Evolutionary conservation across 2,888 invertebrate genomes (phyloP).

Genomic region (Lepetodrilus schrolli): DNA sequence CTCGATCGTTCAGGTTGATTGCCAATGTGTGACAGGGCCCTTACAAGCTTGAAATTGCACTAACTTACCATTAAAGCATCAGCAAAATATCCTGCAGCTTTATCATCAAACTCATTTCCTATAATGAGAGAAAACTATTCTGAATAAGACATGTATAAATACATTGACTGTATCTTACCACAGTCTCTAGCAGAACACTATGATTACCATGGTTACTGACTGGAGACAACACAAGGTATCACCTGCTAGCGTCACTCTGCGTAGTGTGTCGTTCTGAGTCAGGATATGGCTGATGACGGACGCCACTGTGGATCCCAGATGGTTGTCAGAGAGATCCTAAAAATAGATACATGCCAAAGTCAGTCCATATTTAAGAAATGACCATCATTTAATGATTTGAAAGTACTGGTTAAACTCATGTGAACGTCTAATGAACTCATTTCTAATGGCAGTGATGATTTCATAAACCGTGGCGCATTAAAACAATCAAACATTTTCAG

Average conservation of each 20-base stretch:
- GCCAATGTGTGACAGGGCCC: too few species aligned
- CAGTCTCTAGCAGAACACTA: background rate
- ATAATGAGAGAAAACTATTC: slow-evolving; percentile 34
- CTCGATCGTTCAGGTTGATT: too few species aligned
- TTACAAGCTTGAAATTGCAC: background rate
- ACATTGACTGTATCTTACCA: background rate
- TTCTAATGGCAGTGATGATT: too few species aligned
- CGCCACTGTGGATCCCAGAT: slow-evolving; percentile 62
- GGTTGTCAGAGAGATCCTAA: slow-evolving; percentile 72
- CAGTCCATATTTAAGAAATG: too few species aligned
- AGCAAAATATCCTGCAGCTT: slow-evolving; percentile 63
- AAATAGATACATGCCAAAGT: too few species aligned
- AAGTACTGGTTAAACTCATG: too few species aligned
- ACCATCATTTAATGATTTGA: too few species aligned
- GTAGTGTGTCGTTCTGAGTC: slow-evolving; percentile 66
- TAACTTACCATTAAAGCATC: slow-evolving; percentile 67
- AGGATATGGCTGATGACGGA: slow-evolving; percentile 61
- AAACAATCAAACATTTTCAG: too few species aligned
- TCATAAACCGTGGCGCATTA: too few species aligned
- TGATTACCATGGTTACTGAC: background rate
- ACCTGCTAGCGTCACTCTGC: slow-evolving; percentile 69
- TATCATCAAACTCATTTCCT: slow-evolving; percentile 72
- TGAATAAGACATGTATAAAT: background rate
- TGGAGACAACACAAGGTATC: background rate
- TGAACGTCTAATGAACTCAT: too few species aligned